Conservation (phyloP, 2,113 vertebrate species). For the Actenoides lindsayi region DNA sequence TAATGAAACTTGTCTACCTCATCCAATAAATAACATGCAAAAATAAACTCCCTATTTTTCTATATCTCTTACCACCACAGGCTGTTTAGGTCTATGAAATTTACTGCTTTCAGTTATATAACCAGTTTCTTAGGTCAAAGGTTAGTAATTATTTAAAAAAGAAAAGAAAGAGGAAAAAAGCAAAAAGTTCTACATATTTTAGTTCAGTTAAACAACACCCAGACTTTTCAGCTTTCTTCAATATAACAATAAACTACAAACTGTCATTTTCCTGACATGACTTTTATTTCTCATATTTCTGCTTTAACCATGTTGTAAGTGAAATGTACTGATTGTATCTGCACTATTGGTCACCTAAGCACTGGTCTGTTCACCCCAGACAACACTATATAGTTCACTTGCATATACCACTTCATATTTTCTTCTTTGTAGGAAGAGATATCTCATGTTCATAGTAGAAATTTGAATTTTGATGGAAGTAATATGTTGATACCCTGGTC, state of each 20-base stretch:
- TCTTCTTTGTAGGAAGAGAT: neutral
- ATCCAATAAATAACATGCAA: neutral
- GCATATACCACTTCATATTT: neutral
- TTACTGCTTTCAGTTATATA: neutral
- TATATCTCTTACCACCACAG: neutral
- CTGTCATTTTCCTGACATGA: neutral
- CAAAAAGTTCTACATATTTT: neutral
- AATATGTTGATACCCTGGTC: neutral
- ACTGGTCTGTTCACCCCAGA: neutral
- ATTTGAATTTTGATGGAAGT: neutral
- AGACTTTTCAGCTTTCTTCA: neutral
- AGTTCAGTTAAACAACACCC: neutral
- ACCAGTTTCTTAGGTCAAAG: neutral
- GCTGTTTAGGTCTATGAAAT: neutral
- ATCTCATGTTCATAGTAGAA: neutral
- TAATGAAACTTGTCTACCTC: neutral
- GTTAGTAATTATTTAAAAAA: neutral
- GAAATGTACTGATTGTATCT: neutral
- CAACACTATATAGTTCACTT: neutral
- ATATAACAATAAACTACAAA: neutral
- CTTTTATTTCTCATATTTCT: neutral
- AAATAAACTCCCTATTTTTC: neutral
- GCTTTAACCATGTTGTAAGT: neutral
- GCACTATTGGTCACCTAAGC: neutral
- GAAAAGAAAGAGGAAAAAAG: neutral